Evolutionary conservation across 2,797 vertebrate genomes (phyloP).

Genomic region (Macropus fuliginosus): DNA sequence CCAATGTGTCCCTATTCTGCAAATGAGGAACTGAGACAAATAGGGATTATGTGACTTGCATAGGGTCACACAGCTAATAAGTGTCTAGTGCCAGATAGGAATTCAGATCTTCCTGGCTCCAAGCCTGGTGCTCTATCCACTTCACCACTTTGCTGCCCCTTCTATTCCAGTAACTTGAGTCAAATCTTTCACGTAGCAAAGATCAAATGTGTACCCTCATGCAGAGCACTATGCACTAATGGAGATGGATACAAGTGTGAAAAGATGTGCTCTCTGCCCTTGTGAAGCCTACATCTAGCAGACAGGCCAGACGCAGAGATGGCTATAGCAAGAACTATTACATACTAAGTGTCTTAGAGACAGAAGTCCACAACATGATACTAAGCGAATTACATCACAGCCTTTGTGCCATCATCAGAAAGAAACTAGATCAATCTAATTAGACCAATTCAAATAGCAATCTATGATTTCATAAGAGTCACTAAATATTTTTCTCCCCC

Average conservation of each 20-base stretch:
- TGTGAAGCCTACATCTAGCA: background rate
- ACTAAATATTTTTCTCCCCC: slow-evolving; percentile 8
- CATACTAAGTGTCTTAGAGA: background rate
- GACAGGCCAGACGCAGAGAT: background rate
- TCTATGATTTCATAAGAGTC: background rate
- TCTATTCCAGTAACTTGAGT: background rate
- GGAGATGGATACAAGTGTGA: background rate
- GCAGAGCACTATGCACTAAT: background rate
- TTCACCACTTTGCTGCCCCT: background rate
- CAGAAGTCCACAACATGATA: background rate
- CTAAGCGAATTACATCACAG: background rate
- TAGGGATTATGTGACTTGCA: background rate
- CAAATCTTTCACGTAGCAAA: background rate
- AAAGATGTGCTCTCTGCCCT: background rate
- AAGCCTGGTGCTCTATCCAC: background rate
- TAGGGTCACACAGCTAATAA: background rate
- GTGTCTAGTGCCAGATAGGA: background rate
- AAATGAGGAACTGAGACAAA: background rate
- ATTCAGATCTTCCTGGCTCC: background rate
- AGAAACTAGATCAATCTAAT: background rate
- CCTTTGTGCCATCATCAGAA: slow-evolving; percentile 5
- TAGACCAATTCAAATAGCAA: background rate
- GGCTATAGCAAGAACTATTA: background rate
- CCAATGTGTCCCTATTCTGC: background rate
- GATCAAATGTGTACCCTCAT: background rate